Evolutionary conservation across 2,113 vertebrate species (phyloP).

Genomic region (Ptilorrhoa leucosticta): DNA sequence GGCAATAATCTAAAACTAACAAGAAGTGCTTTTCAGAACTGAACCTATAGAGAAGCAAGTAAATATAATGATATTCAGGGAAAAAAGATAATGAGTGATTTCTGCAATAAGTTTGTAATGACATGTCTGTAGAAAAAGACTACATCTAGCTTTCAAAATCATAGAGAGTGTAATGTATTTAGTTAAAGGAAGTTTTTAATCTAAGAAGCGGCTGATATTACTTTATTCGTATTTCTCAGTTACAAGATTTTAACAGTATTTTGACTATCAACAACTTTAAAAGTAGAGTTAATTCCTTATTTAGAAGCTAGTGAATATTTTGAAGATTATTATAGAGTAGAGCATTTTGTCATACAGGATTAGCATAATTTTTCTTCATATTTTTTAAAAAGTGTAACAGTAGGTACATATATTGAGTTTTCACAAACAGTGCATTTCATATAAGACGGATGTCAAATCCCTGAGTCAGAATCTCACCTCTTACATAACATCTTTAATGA

Average conservation of each 20-base stretch:
- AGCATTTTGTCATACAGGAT: not conserved
- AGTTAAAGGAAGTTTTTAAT: not conserved
- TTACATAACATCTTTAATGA: not conserved
- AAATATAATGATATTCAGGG: not conserved
- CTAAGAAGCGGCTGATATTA: not conserved
- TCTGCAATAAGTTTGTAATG: not conserved
- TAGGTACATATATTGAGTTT: not conserved
- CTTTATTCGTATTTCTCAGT: conserved; percentile 23
- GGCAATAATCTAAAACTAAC: not conserved
- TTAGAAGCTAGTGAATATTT: conserved; percentile 34
- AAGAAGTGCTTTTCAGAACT: not conserved
- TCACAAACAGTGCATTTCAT: not conserved
- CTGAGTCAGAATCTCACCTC: not conserved
- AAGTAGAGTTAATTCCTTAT: conserved; percentile 42
- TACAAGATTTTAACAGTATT: conserved; percentile 33
- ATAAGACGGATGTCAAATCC: not conserved
- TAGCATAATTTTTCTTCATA: not conserved
- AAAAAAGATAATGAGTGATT: not conserved
- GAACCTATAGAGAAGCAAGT: not conserved
- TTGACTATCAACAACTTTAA: conserved; percentile 21
- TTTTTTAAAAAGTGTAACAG: not conserved
- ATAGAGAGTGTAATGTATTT: not conserved
- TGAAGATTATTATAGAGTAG: conserved; percentile 19
- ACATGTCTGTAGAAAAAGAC: not conserved
- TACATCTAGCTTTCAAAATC: not conserved